Conservation (phyloP, 2,797 vertebrate species). For the Champsocephalus gunnari region DNA sequence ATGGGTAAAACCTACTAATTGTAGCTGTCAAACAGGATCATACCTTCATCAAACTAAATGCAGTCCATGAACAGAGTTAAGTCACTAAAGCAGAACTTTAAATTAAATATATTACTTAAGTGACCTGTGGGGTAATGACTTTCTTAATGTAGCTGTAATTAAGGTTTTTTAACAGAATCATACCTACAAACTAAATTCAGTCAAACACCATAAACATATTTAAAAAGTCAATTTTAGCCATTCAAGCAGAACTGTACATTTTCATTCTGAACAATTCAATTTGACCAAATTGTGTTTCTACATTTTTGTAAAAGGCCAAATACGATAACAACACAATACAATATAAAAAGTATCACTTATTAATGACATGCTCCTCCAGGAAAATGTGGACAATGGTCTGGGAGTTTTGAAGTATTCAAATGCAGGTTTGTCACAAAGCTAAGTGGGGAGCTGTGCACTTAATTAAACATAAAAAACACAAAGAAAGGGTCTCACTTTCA, state of each 20-base stretch:
- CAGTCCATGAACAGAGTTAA: neutral
- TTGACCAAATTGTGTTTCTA: neutral
- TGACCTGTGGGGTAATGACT: slow-evolving; percentile 11
- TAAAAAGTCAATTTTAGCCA: neutral
- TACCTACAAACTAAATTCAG: slow-evolving; percentile 7
- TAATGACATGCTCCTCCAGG: slow-evolving; percentile 6
- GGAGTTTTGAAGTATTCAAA: slow-evolving; percentile 12
- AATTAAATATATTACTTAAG: slow-evolving; percentile 13
- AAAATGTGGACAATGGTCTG: neutral
- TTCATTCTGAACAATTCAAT: neutral
- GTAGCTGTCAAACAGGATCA: neutral
- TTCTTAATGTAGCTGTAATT: slow-evolving; percentile 13
- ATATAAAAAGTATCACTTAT: slow-evolving; percentile 3
- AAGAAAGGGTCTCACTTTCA: slow-evolving; percentile 10
- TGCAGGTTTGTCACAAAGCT: neutral
- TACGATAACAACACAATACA: neutral
- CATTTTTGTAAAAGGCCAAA: neutral
- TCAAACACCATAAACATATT: neutral
- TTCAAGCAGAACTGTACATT: slow-evolving; percentile 1
- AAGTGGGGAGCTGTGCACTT: slow-evolving; percentile 5
- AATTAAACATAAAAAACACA: slow-evolving; percentile 21
- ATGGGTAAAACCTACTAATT: slow-evolving; percentile 3
- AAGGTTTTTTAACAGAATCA: slow-evolving; percentile 6
- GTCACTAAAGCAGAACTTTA: neutral
- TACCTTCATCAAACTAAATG: slow-evolving; percentile 10